These are phyloP conservation scores for Rhinoderma darwinii DNA, from an alignment of 2,113 vertebrate species.

Conservation along the genomic window DNA sequence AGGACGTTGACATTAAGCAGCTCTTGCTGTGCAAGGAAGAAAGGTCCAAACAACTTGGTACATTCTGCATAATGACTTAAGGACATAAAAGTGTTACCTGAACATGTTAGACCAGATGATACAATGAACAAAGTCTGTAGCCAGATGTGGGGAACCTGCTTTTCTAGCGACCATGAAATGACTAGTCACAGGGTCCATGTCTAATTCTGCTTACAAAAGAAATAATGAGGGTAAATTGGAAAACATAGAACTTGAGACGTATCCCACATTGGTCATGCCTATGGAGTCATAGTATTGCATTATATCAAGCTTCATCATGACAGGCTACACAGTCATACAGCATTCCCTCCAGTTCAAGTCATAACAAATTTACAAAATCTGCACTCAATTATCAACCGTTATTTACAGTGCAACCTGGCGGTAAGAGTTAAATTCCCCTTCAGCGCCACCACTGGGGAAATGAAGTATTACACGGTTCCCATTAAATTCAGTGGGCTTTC, in stretches of 20 bases:
- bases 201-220: not conserved
- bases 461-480: too few species aligned
- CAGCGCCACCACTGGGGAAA: too few species aligned
- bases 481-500: too few species aligned
- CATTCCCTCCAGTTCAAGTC: too few species aligned
- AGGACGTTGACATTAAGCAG: constrained; percentile 28
- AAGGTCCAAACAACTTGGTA: constrained; percentile 7
- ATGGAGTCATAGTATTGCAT: too few species aligned
- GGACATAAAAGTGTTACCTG: not conserved
- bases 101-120: not conserved
- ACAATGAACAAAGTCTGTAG: not conserved
- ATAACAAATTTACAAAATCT: too few species aligned
- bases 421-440: too few species aligned
- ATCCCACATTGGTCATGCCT: not conserved
- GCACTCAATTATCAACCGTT: too few species aligned
- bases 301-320: too few species aligned
- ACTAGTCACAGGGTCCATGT: not conserved
- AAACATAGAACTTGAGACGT: not conserved
- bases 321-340: too few species aligned
- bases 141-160: not conserved
- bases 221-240: not conserved
- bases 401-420: too few species aligned
- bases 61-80: constrained; percentile 8
- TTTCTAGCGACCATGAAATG: not conserved
- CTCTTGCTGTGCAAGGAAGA: constrained; percentile 23